Evolutionary conservation across 2,888 invertebrate genomes (phyloP).

Genomic region (Bibio marci): DNA sequence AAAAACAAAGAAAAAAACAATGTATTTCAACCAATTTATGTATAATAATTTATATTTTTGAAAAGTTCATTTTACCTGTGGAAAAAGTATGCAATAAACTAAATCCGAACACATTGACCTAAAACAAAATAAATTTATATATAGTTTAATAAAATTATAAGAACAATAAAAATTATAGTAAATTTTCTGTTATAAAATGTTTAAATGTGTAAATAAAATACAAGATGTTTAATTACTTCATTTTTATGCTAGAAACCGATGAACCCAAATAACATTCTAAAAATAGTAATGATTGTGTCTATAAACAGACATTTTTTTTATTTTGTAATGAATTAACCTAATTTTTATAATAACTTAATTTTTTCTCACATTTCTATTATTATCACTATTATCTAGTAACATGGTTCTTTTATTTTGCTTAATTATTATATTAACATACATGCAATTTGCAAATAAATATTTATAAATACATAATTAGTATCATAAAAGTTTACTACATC

Average conservation of each 20-base stretch:
- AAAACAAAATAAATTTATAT: slow-evolving; percentile 4
- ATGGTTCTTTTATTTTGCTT: too few species aligned
- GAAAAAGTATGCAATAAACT: slow-evolving; percentile 97
- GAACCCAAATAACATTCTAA: not conserved
- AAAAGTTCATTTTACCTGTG: slow-evolving; percentile 75
- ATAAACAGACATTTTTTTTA: too few species aligned
- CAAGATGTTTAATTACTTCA: not conserved
- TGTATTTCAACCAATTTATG: not conserved
- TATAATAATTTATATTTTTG: too few species aligned
- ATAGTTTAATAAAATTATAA: not conserved
- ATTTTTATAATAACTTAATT: too few species aligned
- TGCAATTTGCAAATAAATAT: too few species aligned
- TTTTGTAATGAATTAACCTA: too few species aligned
- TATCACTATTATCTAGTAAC: too few species aligned
- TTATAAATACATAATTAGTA: too few species aligned
- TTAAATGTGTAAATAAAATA: not conserved
- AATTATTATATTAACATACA: too few species aligned
- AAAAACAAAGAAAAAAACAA: not conserved
- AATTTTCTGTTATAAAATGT: not conserved
- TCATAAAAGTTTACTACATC: too few species aligned
- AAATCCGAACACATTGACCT: slow-evolving; percentile 97
- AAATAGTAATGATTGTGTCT: too few species aligned
- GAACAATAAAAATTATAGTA: not conserved
- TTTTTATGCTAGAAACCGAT: not conserved
- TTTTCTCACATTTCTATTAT: too few species aligned